A percentile compares a stretch with the other conserved stretches of the same genome.
These are phyloP conservation scores for Stictocephala bisonia DNA, from an alignment of 2,888 invertebrate genomes.

Conservation along the genomic window DNA sequence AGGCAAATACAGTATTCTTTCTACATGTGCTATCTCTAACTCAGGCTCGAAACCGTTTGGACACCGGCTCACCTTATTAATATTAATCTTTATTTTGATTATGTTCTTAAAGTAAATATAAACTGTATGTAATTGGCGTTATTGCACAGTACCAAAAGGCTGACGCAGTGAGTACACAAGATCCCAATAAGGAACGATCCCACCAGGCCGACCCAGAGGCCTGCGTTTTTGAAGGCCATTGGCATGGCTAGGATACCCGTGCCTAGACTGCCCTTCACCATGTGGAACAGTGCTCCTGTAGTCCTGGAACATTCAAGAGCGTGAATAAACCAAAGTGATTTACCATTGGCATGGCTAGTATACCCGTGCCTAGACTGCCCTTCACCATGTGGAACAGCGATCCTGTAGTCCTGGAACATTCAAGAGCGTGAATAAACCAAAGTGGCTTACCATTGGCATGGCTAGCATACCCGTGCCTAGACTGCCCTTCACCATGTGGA, in stretches of 20 bases:
- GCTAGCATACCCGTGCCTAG: constrained; percentile 27
- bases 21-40: no score
- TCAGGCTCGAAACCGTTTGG: no score
- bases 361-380: constrained; percentile 28
- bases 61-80: no score
- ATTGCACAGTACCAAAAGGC: constrained; percentile 14
- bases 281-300: constrained; percentile 25
- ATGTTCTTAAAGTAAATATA: no score
- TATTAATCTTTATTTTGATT: no score
- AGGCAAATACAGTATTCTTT: no score
- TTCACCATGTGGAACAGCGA: constrained; percentile 33
- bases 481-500: constrained; percentile 32
- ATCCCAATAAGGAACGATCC: constrained; percentile 18
- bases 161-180: constrained; percentile 23
- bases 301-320: no score
- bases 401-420: constrained; percentile 10
- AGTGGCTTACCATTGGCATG: constrained; percentile 38
- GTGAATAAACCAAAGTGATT: no score
- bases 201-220: constrained; percentile 22
- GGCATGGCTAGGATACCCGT: constrained; percentile 27
- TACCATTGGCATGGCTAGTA: constrained; percentile 32
- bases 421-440: no score
- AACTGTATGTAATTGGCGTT: no score
- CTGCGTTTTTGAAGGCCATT: constrained; percentile 33
- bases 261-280: constrained; percentile 35